These are phyloP conservation scores for Wiebesia pumilae DNA, from an alignment of 1,140 invertebrate species.

Conservation along the genomic window DNA sequence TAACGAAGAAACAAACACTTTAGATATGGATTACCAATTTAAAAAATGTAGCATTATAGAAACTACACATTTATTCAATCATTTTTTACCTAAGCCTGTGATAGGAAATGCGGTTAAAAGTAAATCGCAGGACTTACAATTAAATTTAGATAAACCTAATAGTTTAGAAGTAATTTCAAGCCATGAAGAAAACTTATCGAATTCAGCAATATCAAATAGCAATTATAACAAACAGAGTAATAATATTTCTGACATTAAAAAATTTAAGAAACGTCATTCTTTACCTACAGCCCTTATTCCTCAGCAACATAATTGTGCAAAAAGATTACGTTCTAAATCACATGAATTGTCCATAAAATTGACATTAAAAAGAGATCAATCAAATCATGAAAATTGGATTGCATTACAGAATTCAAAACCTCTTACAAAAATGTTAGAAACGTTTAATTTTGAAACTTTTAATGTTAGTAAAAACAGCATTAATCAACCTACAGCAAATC, in stretches of 20 bases:
- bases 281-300: conserved; percentile 1
- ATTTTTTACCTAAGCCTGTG: background rate
- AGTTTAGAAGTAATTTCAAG: background rate
- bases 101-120: background rate
- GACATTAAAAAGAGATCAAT: conserved; percentile 20
- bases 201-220: background rate
- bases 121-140: background rate
- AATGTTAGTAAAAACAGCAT: background rate
- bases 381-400: conserved; percentile 14
- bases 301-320: background rate
- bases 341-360: conserved; percentile 11
- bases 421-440: too few relatives aligned
- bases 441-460: background rate
- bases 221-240: background rate
- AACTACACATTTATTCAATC: background rate
- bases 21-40: background rate
- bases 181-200: background rate
- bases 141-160: background rate
- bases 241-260: background rate
- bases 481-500: background rate
- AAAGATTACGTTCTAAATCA: background rate
- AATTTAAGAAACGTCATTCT: conserved; percentile 17
- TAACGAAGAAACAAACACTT: background rate
- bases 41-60: background rate
- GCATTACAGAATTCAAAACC: background rate